These are phyloP conservation scores for Urocyon cinereoargenteus DNA, from an alignment of 2,797 vertebrate genomes.

Conservation along the genomic window DNA sequence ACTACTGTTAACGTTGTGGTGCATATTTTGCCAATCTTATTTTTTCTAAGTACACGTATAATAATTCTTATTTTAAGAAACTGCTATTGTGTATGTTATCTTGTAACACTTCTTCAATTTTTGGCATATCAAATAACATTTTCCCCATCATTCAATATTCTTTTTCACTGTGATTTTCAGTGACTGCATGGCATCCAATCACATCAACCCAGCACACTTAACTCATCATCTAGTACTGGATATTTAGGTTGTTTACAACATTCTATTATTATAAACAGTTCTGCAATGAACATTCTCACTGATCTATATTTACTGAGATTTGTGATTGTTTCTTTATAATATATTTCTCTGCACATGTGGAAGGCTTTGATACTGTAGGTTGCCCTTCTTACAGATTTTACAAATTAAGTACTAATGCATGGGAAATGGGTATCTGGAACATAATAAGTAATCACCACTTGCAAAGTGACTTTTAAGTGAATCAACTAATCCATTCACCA, in stretches of 20 bases:
- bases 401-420: neutral
- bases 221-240: neutral
- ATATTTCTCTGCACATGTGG: neutral
- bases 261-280: slow-evolving; percentile 2
- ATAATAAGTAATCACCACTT: slow-evolving; percentile 43
- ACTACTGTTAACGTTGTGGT: neutral
- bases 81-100: neutral
- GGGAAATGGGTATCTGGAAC: slow-evolving; percentile 51
- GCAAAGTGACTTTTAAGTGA: slow-evolving; percentile 58
- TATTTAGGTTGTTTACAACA: neutral
- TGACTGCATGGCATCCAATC: neutral
- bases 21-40: neutral
- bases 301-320: neutral
- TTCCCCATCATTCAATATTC: neutral
- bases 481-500: slow-evolving; percentile 49
- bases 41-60: neutral
- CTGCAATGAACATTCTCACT: neutral
- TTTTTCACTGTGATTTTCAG: neutral
- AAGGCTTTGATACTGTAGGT: neutral
- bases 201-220: neutral
- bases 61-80: slow-evolving; percentile 3
- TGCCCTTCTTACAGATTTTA: slow-evolving; percentile 54
- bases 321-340: neutral
- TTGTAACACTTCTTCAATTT: neutral
- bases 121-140: neutral